Conservation (phyloP, 2,797 vertebrate genomes). For the Podargus strigoides region DNA sequence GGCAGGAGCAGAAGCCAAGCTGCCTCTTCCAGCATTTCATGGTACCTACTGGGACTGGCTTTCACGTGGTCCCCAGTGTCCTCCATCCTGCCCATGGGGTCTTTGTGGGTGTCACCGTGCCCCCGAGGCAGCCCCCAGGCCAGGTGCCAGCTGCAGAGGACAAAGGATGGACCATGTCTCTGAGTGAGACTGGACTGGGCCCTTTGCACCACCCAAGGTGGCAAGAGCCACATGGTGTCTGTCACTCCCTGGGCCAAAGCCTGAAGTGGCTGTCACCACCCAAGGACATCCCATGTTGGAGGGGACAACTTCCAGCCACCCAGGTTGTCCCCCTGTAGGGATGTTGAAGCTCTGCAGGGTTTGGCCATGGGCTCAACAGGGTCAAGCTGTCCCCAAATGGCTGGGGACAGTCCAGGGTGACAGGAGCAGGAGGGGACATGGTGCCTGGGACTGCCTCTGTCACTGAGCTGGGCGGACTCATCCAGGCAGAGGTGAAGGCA, state of each 20-base stretch:
- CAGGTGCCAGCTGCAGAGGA: neutral
- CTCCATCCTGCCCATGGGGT: neutral
- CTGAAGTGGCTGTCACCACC: fast-evolving
- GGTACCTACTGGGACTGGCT: neutral
- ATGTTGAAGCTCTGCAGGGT: neutral
- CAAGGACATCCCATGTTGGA: neutral
- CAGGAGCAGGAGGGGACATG: fast-evolving
- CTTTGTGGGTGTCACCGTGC: neutral
- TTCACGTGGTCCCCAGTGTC: neutral
- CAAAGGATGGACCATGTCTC: neutral
- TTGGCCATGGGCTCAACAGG: neutral
- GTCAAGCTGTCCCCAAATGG: neutral
- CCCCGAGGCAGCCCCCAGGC: neutral
- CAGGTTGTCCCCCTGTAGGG: neutral
- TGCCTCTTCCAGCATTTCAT: neutral
- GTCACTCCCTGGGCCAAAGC: neutral
- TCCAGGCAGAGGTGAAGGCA: neutral
- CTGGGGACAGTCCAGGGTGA: neutral
- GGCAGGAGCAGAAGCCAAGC: neutral
- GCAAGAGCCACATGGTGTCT: neutral
- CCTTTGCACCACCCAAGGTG: neutral
- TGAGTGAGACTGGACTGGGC: neutral
- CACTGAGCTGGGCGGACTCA: neutral
- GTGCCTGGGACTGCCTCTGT: neutral
- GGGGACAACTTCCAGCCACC: neutral